A percentile compares a stretch with the other conserved stretches of the same genome.
Evolutionary conservation across 2,113 vertebrate genomes (phyloP).

Genomic region (Phrynocephalus versicolor): DNA sequence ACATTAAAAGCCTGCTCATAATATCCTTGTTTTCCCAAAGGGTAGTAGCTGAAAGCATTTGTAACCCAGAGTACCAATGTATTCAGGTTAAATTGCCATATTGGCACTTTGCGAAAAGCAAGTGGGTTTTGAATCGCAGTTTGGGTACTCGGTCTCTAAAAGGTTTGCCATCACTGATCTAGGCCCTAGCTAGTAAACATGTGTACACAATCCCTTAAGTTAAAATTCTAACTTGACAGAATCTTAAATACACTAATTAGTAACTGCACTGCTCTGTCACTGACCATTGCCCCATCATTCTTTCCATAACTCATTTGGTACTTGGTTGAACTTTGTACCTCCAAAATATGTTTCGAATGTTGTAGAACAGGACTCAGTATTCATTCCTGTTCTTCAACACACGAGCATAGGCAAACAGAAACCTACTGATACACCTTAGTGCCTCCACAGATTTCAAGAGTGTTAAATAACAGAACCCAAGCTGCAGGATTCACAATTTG

Average conservation of each 20-base stretch:
- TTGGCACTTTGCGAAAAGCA: no score
- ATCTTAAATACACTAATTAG: neutral
- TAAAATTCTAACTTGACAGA: neutral
- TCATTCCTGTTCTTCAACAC: neutral
- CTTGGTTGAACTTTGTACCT: neutral
- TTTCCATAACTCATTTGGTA: neutral
- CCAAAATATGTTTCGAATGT: neutral
- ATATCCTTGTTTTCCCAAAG: no score
- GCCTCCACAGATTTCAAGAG: neutral
- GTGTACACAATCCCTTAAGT: neutral
- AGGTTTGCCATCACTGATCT: no score
- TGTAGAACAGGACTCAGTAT: neutral
- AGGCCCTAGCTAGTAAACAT: neutral
- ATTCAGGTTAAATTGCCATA: no score
- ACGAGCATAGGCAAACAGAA: neutral
- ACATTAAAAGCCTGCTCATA: no score
- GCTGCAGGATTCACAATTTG: neutral
- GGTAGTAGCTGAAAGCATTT: no score
- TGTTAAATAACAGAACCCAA: neutral
- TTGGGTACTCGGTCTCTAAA: no score
- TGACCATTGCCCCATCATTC: neutral
- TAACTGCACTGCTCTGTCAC: no score
- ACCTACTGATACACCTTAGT: neutral
- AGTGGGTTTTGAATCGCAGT: no score
- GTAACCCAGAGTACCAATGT: no score